phyloP scores from a whole-genome alignment of 2,113 vertebrate genomes.

The Cottus gobio region DNA sequence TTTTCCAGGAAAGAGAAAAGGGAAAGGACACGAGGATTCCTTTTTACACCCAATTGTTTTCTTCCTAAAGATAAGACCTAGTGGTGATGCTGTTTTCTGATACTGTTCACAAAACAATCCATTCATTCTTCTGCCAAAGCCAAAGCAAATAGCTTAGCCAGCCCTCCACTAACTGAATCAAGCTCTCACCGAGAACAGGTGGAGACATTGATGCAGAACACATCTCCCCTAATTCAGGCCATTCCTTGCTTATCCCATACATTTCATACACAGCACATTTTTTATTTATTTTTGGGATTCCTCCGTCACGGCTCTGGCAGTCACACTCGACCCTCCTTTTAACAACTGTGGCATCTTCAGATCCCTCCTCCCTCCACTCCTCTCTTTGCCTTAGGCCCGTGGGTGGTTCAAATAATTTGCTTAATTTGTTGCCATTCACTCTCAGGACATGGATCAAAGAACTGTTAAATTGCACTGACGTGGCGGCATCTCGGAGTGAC shows the following conservation, averaged over 20 bases:
- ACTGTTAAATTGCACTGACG: slow-evolving; percentile 83
- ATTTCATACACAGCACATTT: slow-evolving; percentile 31
- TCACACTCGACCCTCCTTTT: slow-evolving; percentile 65
- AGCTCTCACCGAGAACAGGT: slow-evolving; percentile 29
- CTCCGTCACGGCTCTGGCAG: slow-evolving; percentile 33
- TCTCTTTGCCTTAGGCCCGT: slow-evolving; percentile 69
- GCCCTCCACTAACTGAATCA: slow-evolving; percentile 12
- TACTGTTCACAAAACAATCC: slow-evolving; percentile 21
- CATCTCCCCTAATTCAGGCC: slow-evolving; percentile 50
- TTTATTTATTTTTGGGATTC: slow-evolving; percentile 19
- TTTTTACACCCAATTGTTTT: slow-evolving; percentile 52
- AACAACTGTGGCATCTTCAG: slow-evolving; percentile 58
- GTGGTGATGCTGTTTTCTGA: slow-evolving; percentile 30
- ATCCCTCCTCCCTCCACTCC: slow-evolving; percentile 51
- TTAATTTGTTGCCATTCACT: slow-evolving; percentile 85
- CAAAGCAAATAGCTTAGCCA: slow-evolving; percentile 7
- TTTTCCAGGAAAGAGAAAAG: slow-evolving; percentile 29
- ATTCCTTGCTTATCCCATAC: slow-evolving; percentile 36
- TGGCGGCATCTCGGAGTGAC: slow-evolving; percentile 71
- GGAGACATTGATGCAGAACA: slow-evolving; percentile 37
- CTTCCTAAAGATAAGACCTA: slow-evolving; percentile 38
- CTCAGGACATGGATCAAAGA: slow-evolving; percentile 84
- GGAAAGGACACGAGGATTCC: slow-evolving; percentile 10
- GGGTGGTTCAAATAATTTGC: slow-evolving; percentile 84
- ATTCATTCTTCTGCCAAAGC: slow-evolving; percentile 20